phyloP scores from a whole-genome alignment of 2,797 vertebrate species.

The Phaenicophaeus curvirostris region DNA sequence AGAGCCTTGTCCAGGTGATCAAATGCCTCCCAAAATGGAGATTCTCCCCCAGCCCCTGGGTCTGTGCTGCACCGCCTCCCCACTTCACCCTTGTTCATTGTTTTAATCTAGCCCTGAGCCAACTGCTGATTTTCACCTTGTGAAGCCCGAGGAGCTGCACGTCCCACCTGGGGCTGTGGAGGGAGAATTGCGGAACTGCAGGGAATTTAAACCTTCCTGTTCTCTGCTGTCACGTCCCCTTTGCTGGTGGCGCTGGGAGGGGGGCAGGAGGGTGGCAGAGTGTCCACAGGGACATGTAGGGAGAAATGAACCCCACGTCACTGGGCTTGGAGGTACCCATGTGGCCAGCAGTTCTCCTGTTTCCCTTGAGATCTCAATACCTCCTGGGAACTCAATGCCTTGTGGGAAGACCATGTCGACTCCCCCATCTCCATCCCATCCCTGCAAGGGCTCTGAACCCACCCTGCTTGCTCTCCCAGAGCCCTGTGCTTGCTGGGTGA shows the following conservation, averaged over 20 bases:
- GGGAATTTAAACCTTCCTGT: background rate
- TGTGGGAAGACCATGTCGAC: background rate
- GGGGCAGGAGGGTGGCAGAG: background rate
- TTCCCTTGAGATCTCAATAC: background rate
- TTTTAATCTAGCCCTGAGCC: background rate
- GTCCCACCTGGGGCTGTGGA: background rate
- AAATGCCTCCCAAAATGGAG: background rate
- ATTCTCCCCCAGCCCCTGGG: background rate
- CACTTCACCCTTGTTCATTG: background rate
- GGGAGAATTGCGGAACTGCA: background rate
- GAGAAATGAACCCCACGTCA: fast-evolving
- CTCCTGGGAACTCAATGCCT: background rate
- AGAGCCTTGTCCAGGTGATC: background rate
- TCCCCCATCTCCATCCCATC: no score
- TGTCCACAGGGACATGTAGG: fast-evolving
- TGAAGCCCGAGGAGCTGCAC: background rate
- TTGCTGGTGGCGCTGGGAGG: background rate
- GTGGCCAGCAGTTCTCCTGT: fast-evolving
- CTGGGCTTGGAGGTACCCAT: background rate
- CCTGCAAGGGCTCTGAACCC: no score
- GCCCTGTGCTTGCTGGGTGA: no score
- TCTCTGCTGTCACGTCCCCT: background rate
- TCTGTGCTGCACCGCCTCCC: background rate
- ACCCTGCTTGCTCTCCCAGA: no score
- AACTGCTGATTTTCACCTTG: background rate